A percentile compares a stretch with the other conserved stretches of the same genome.
Evolutionary conservation across 2,113 vertebrate genomes (phyloP).

Genomic region (Hippocampus barbouri): DNA sequence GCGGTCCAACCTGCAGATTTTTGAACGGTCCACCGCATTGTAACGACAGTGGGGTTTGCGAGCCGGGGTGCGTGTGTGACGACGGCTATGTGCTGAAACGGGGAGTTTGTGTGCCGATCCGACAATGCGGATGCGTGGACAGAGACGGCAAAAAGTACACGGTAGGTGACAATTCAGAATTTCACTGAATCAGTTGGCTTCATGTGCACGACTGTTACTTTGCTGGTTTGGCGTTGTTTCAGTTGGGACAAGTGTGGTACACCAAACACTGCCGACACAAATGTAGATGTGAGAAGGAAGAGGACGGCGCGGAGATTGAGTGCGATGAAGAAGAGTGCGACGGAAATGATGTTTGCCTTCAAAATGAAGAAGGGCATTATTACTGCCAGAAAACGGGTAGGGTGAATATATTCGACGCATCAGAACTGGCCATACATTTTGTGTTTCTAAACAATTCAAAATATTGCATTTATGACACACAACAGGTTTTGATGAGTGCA

Average conservation of each 20-base stretch:
- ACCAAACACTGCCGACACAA: constrained; percentile 66
- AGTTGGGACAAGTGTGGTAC: constrained; percentile 79
- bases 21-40: constrained; percentile 72
- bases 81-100: constrained; percentile 71
- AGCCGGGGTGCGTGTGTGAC: constrained; percentile 76
- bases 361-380: constrained; percentile 61
- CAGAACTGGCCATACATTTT: not conserved
- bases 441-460: not conserved
- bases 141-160: constrained; percentile 66
- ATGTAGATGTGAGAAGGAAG: constrained; percentile 67
- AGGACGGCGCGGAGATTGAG: constrained; percentile 48
- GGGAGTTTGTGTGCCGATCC: constrained; percentile 72
- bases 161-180: constrained; percentile 55
- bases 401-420: constrained; percentile 11
- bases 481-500: constrained; percentile 74
- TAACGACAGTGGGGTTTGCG: constrained; percentile 58
- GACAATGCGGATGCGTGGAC: constrained; percentile 77
- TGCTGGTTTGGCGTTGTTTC: constrained; percentile 11
- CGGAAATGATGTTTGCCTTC: constrained; percentile 59
- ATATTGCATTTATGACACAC: not conserved
- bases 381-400: constrained; percentile 70
- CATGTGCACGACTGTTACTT: not conserved
- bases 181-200: not conserved
- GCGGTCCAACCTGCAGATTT: constrained; percentile 74
- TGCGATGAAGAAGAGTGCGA: constrained; percentile 64